Evolutionary conservation across 1,140 invertebrate genomes (phyloP).

Genomic region (Drosophila repleta): DNA sequence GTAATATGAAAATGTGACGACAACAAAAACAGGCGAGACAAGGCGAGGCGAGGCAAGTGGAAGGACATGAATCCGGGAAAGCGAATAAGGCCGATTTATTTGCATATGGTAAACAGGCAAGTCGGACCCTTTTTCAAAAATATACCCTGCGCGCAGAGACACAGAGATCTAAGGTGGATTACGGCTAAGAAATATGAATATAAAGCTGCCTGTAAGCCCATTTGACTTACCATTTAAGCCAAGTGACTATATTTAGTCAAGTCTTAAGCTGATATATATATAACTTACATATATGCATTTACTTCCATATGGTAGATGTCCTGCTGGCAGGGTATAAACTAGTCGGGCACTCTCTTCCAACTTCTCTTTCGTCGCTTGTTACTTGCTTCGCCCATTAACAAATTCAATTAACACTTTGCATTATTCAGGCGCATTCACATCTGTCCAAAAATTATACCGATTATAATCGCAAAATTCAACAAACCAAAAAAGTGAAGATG

Average conservation of each 20-base stretch:
- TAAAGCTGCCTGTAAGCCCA: neutral
- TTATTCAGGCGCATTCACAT: slow-evolving; percentile 31
- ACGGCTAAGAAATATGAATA: neutral
- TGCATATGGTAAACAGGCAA: slow-evolving; percentile 71
- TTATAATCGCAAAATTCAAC: slow-evolving; percentile 1
- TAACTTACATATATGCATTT: neutral
- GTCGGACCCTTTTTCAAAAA: slow-evolving; percentile 38
- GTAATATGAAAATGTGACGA: slow-evolving; percentile 80
- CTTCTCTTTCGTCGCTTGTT: slow-evolving; percentile 7
- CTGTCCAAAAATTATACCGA: slow-evolving; percentile 10
- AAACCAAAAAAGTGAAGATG: neutral
- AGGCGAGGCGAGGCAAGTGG: too few relatives aligned
- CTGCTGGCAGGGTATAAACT: slow-evolving; percentile 1
- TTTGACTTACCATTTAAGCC: too few relatives aligned
- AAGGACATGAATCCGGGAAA: slow-evolving; percentile 32
- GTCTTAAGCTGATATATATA: too few relatives aligned
- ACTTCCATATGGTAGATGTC: neutral
- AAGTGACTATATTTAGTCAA: too few relatives aligned
- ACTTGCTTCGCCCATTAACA: slow-evolving; percentile 50
- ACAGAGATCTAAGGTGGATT: neutral
- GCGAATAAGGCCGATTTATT: slow-evolving; percentile 59
- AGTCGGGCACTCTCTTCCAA: neutral
- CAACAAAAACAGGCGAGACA: slow-evolving; percentile 9
- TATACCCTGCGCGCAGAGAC: slow-evolving; percentile 4
- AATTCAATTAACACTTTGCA: slow-evolving; percentile 75